Percentiles rank a stretch among this genome's conserved stretches.
Evolutionary conservation across 1,140 invertebrate genomes (phyloP).

Genomic region (Drosophila malerkotliana): DNA sequence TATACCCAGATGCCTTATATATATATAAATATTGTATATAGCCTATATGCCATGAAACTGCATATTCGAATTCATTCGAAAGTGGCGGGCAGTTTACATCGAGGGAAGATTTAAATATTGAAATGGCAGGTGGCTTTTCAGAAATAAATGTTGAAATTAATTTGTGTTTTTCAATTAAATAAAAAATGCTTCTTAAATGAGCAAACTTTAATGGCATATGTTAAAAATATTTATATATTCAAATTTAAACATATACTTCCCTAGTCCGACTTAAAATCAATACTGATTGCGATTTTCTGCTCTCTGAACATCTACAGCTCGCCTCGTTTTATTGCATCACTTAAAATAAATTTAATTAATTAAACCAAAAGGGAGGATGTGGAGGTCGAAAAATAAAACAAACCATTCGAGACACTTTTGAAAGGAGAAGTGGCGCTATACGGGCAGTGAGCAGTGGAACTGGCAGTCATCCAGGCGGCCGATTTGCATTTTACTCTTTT

Average conservation of each 20-base stretch:
- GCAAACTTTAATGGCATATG: too few relatives aligned
- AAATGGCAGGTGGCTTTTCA: neutral
- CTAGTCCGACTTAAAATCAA: constrained; percentile 7
- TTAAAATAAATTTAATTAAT: constrained; percentile 61
- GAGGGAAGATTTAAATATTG: constrained; percentile 39
- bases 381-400: constrained; percentile 21
- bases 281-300: neutral
- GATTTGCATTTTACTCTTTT: constrained; percentile 38
- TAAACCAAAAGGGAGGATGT: constrained; percentile 25
- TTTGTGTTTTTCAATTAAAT: constrained; percentile 9
- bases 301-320: constrained; percentile 12
- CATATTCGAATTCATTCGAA: constrained; percentile 4
- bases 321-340: constrained; percentile 47
- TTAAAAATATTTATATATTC: too few relatives aligned
- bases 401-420: constrained; percentile 35
- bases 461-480: constrained; percentile 36
- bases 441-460: constrained; percentile 4
- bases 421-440: constrained; percentile 16
- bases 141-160: constrained; percentile 29
- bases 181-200: neutral
- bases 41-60: constrained; percentile 24
- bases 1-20: constrained; percentile 15
- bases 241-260: too few relatives aligned
- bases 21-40: neutral
- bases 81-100: constrained; percentile 1